A percentile compares a stretch with the other conserved stretches of the same genome.
These are phyloP conservation scores for Murina feae DNA, from an alignment of 2,113 vertebrate genomes.

Conservation along the genomic window DNA sequence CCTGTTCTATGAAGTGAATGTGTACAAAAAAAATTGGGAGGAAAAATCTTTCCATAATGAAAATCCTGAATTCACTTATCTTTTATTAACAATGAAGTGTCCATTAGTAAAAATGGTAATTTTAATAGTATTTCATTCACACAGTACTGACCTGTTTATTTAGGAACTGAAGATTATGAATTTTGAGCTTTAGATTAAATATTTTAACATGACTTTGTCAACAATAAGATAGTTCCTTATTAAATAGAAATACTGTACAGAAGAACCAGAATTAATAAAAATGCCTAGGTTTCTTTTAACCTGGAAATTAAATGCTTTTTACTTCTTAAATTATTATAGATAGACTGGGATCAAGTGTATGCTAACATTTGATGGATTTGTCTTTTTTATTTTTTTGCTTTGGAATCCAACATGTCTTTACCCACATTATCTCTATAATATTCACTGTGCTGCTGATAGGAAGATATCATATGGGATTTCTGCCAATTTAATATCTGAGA, in stretches of 20 bases:
- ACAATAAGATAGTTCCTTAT: not conserved
- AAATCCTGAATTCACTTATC: not conserved
- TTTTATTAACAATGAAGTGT: not conserved
- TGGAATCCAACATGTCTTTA: not conserved
- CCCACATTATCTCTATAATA: not conserved
- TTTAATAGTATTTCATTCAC: not conserved
- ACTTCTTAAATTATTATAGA: not conserved
- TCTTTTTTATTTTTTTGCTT: not conserved
- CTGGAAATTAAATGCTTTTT: not conserved
- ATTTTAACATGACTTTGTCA: not conserved
- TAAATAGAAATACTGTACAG: not conserved
- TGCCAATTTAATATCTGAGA: constrained; percentile 9
- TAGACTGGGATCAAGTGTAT: not conserved
- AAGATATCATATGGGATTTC: not conserved
- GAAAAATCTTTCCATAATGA: not conserved
- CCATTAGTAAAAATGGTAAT: not conserved
- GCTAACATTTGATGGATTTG: accelerated
- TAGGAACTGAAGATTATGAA: not conserved
- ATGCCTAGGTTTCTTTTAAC: not conserved
- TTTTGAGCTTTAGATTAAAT: not conserved
- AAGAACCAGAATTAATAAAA: not conserved
- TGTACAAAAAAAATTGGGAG: not conserved
- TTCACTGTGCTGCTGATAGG: not conserved
- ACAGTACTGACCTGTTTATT: not conserved
- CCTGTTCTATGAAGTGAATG: not conserved